Percentiles rank a stretch among this genome's conserved stretches.
Conservation (phyloP, 2,113 vertebrate species). For the Spizaetus ornatus region DNA sequence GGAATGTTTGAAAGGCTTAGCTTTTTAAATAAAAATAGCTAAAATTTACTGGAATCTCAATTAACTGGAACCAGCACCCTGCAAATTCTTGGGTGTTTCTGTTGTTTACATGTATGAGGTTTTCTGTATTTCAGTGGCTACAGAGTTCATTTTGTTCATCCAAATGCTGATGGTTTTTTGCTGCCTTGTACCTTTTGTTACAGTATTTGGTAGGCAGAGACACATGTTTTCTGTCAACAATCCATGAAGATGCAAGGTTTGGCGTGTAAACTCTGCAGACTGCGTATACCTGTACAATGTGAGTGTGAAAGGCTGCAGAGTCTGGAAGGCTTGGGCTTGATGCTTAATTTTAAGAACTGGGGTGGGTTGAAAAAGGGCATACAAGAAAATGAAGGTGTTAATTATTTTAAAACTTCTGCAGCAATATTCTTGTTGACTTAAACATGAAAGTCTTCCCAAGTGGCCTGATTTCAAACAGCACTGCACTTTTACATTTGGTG, state of each 20-base stretch:
- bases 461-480: neutral
- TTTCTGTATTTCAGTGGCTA: neutral
- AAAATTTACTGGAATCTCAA: neutral
- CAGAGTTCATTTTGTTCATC: neutral
- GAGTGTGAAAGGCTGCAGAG: accelerated
- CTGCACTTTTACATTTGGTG: neutral
- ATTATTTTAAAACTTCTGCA: neutral
- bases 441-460: neutral
- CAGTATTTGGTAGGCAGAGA: neutral
- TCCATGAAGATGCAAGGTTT: neutral
- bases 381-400: neutral
- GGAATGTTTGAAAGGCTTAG: neutral
- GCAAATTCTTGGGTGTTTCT: neutral
- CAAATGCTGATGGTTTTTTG: neutral
- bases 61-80: neutral
- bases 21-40: neutral
- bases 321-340: neutral
- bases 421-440: neutral
- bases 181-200: neutral
- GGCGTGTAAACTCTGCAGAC: accelerated
- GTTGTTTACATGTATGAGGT: neutral
- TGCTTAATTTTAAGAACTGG: neutral
- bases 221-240: neutral
- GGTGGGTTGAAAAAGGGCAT: neutral
- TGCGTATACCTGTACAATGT: neutral